Conservation (phyloP, 2,888 invertebrate genomes). For the Drosophila neoperkinsi region DNA sequence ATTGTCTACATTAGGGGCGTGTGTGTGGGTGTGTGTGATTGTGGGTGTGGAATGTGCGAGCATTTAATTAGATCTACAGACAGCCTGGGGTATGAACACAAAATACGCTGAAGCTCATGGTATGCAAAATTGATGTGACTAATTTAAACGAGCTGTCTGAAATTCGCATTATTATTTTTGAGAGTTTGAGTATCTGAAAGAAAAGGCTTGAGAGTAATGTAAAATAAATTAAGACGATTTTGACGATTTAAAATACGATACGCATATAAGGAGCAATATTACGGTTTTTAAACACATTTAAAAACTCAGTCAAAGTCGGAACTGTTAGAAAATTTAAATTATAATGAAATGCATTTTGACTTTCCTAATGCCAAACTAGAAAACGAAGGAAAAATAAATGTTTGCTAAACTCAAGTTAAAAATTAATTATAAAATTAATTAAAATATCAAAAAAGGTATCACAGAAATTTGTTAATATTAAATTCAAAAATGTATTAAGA, state of each 20-base stretch:
- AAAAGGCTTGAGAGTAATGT: constrained; percentile 17
- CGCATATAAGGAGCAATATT: neutral
- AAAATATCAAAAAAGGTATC: neutral
- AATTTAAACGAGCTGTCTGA: constrained; percentile 49
- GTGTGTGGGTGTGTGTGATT: neutral
- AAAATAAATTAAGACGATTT: constrained; percentile 11
- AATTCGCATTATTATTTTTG: constrained; percentile 33
- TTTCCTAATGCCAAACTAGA: neutral
- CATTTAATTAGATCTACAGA: constrained; percentile 55
- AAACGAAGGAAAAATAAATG: neutral
- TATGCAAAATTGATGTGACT: constrained; percentile 48
- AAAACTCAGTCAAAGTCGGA: neutral
- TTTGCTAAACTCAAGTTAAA: neutral
- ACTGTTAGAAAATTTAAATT: neutral
- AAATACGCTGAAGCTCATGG: constrained; percentile 14
- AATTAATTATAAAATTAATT: no score
- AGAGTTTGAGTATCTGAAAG: neutral
- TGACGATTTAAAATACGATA: constrained; percentile 4
- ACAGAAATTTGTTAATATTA: neutral
- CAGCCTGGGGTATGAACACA: constrained; percentile 8
- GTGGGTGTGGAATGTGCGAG: constrained; percentile 8
- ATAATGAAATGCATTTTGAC: neutral
- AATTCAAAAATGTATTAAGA: neutral
- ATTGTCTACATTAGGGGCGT: constrained; percentile 18
- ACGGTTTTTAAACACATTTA: neutral